phyloP scores from a whole-genome alignment of 2,888 invertebrate species.

The Thymelicus acteon region DNA sequence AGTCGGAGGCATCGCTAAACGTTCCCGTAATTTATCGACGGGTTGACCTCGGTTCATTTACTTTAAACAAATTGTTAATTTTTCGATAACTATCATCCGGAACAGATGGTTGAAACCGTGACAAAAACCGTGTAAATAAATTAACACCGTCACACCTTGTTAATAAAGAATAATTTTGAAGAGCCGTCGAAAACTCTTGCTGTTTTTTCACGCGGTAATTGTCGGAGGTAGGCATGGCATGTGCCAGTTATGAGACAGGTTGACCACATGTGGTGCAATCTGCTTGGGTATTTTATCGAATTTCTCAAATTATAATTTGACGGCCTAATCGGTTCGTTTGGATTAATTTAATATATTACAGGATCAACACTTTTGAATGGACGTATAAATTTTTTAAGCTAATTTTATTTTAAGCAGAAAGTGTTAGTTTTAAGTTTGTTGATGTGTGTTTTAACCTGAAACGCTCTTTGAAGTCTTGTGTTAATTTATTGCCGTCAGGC shows the following conservation, averaged over 20 bases:
- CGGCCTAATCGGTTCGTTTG: conserved; percentile 64
- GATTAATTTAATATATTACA: conserved; percentile 69
- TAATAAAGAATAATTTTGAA: conserved; percentile 44
- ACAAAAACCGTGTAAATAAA: conserved; percentile 40
- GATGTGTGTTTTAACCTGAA: too few species aligned
- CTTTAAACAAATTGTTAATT: conserved; percentile 85
- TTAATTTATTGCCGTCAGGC: too few species aligned
- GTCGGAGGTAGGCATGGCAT: conserved; percentile 79
- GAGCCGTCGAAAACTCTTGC: conserved; percentile 50
- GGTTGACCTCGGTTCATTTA: conserved; percentile 80
- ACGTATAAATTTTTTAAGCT: conserved; percentile 9
- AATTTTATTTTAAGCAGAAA: conserved; percentile 19
- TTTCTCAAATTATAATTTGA: conserved; percentile 73
- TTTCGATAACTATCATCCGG: conserved; percentile 82
- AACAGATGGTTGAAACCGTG: conserved; percentile 74
- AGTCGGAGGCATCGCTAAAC: conserved; percentile 71
- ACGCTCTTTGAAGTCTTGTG: too few species aligned
- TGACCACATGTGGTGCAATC: conserved; percentile 83
- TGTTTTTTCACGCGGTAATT: conserved; percentile 72
- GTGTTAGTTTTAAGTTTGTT: conserved; percentile 26
- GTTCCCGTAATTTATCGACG: conserved; percentile 78
- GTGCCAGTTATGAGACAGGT: conserved; percentile 83
- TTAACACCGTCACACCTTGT: conserved; percentile 41
- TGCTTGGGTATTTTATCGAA: conserved; percentile 73
- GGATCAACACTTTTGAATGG: conserved; percentile 42